These are phyloP conservation scores for Hippocampus comes DNA, from an alignment of 2,113 vertebrate genomes.

Conservation along the genomic window DNA sequence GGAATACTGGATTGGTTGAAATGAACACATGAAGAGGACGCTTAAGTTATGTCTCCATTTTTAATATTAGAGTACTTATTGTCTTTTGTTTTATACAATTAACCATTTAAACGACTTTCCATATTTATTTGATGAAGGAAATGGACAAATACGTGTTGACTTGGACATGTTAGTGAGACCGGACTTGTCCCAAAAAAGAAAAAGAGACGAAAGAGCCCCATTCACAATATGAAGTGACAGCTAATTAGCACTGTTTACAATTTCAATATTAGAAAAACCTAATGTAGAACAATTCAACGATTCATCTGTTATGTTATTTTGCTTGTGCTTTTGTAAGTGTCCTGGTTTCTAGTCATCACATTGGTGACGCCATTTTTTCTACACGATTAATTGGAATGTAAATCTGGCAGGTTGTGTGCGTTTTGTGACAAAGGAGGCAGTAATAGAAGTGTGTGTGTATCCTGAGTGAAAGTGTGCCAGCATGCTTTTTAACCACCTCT, in stretches of 20 bases:
- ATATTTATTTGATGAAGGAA: neutral
- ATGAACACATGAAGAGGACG: slow-evolving; percentile 27
- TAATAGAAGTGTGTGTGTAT: slow-evolving; percentile 31
- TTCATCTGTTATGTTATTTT: slow-evolving; percentile 41
- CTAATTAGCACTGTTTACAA: slow-evolving; percentile 16
- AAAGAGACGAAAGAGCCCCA: neutral
- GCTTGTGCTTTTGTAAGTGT: slow-evolving; percentile 48
- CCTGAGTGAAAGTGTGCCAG: slow-evolving; percentile 58
- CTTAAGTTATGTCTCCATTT: slow-evolving; percentile 27
- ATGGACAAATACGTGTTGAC: neutral
- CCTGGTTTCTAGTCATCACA: slow-evolving; percentile 38
- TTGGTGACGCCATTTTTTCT: slow-evolving; percentile 38
- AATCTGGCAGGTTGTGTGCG: slow-evolving; percentile 39
- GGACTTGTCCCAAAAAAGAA: neutral
- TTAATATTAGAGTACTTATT: slow-evolving; percentile 11
- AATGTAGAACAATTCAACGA: neutral
- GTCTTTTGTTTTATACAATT: slow-evolving; percentile 20
- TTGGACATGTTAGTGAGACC: neutral
- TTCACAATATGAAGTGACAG: neutral
- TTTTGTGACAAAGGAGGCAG: slow-evolving; percentile 38
- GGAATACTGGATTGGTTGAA: slow-evolving; percentile 37
- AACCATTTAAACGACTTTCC: slow-evolving; percentile 25
- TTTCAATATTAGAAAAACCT: slow-evolving; percentile 7
- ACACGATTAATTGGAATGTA: slow-evolving; percentile 59
- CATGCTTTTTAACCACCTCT: slow-evolving; percentile 64